Percentiles rank a stretch among this genome's conserved stretches.
Conservation (phyloP, 2,113 vertebrate species). For the Nothocercus nigrocapillus region DNA sequence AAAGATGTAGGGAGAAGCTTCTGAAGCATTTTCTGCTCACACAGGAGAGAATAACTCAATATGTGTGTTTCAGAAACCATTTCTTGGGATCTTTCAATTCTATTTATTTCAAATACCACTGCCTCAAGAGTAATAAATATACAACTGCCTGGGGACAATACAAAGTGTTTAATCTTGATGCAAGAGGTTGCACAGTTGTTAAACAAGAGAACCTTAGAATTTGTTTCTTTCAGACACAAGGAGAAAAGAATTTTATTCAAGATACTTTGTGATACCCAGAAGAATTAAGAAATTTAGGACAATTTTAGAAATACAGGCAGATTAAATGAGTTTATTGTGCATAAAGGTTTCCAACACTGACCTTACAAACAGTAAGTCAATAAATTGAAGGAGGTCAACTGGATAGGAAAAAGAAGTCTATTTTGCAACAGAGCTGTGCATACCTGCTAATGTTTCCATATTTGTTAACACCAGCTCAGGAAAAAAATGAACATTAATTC, state of each 20-base stretch:
- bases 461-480: neutral
- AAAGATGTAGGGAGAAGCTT: neutral
- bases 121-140: slow-evolving; percentile 74
- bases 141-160: slow-evolving; percentile 73
- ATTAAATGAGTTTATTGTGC: slow-evolving; percentile 38
- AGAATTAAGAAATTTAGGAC: slow-evolving; percentile 49
- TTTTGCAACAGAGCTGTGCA: neutral
- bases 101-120: slow-evolving; percentile 76
- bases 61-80: slow-evolving; percentile 71
- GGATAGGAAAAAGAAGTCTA: neutral
- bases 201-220: slow-evolving; percentile 63
- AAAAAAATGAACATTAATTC: neutral
- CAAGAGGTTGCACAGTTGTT: slow-evolving; percentile 75
- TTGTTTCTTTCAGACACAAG: slow-evolving; percentile 48
- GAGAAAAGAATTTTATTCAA: slow-evolving; percentile 62
- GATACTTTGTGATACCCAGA: slow-evolving; percentile 32
- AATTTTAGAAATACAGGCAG: slow-evolving; percentile 27
- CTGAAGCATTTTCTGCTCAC: slow-evolving; percentile 56
- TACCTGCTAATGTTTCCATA: neutral
- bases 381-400: slow-evolving; percentile 32
- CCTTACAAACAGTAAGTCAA: slow-evolving; percentile 41
- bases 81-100: slow-evolving; percentile 75
- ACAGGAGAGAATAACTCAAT: slow-evolving; percentile 57
- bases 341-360: slow-evolving; percentile 23
- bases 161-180: slow-evolving; percentile 78